Base-by-base conservation (phyloP, 2,113 vertebrate genomes). In the Ibidorhyncha struthersii region DNA sequence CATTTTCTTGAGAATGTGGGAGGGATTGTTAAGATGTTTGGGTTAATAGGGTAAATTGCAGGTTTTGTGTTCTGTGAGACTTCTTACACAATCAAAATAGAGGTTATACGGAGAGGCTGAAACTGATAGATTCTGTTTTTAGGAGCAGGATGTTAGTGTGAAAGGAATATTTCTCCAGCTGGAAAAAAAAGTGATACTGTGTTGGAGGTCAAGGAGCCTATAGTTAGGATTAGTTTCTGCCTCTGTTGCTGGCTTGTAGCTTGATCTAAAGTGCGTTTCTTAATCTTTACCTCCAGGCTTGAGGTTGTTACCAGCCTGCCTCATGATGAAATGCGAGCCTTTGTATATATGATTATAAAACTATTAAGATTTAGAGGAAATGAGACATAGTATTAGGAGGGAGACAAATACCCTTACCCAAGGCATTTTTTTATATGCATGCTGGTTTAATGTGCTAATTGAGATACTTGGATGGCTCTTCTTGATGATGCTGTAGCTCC, bases 31-130 rank as follows among this genome's bases (percentile, higher is more conserved):
- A 69, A 76, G 6, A 82, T 79, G 32, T 87, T 93, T 92, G 49
- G 77, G 26, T 85, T 93, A 93, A 87, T 85, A 70, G 81, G 56
- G 65, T 92, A 89, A 90, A 97, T 94, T 87, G 49, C 58, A 82
- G 56, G 62, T 56, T 91, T 82, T 94, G 36, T 63, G 49, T 93
- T 82, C 49, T 2, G 0, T 76, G 67, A 79, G 36, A 49, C 38
- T 74, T 86, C 36, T 90, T 89, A 52, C 12, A 49, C 56, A 69
- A 58, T 79, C 52, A 70, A 78, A 92, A 62, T 40, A 79, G 65
- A 78, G 43, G 41, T 82, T 53, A 53, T 53, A 77, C 82, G 32
- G 30, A 77, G 86, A 82, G 43, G 4, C 29, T 96, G 70, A 80
- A 96, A 58, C 32, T 40, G 41, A 3, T 82, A 59, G 15, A 45